Evolutionary conservation across 2,797 vertebrate species (phyloP).

Genomic region (Necrosyrtes monachus): DNA sequence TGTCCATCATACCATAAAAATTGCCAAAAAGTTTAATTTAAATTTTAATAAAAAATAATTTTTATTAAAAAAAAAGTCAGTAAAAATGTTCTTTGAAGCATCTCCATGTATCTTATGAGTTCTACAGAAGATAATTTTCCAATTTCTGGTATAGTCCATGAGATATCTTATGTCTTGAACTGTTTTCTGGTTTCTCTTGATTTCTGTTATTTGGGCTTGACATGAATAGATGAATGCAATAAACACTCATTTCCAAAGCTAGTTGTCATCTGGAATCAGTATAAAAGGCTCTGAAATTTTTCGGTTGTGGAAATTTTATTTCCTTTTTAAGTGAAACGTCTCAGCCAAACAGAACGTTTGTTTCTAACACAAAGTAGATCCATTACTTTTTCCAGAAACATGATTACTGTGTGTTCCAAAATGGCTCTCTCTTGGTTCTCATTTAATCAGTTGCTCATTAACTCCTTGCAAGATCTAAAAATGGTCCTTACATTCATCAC

Average conservation of each 20-base stretch:
- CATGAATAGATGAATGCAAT: neutral
- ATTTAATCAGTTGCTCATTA: neutral
- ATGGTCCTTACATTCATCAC: neutral
- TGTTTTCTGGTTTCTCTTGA: neutral
- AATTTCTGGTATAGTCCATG: neutral
- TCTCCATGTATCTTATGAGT: neutral
- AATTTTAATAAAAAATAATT: neutral
- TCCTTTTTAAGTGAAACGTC: neutral
- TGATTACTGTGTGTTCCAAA: neutral
- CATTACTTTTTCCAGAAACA: neutral
- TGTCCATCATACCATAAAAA: neutral
- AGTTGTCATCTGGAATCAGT: neutral
- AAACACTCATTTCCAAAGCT: neutral
- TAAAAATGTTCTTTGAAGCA: neutral
- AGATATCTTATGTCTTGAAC: neutral
- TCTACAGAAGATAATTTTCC: neutral
- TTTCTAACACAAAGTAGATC: neutral
- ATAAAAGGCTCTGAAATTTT: neutral
- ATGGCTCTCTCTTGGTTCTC: rapidly evolving
- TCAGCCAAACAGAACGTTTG: neutral
- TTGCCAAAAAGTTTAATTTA: neutral
- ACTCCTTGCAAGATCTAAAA: neutral
- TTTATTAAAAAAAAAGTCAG: neutral
- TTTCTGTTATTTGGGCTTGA: neutral
- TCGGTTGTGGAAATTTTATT: neutral